Percentiles rank a stretch among this genome's conserved stretches.
These are phyloP conservation scores for Nyctalus aviator DNA, from an alignment of 2,797 vertebrate species.

Conservation along the genomic window DNA sequence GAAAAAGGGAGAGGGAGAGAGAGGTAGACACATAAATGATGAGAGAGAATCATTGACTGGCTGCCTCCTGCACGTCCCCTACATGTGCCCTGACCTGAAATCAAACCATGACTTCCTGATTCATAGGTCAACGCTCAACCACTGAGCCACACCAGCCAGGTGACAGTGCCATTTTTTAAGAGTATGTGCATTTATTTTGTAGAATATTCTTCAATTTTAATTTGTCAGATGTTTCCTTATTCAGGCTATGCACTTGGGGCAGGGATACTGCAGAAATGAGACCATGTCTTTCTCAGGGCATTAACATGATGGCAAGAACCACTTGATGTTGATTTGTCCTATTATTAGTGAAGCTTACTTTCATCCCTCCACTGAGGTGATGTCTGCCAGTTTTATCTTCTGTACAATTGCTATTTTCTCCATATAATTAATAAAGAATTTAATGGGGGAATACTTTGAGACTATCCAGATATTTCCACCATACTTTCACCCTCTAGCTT, in stretches of 20 bases:
- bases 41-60: too few species aligned
- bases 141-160: too few species aligned
- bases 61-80: too few species aligned
- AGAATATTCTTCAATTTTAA: not conserved
- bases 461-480: not conserved
- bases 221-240: not conserved
- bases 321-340: not conserved
- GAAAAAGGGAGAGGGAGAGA: too few species aligned
- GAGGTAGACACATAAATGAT: too few species aligned
- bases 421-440: not conserved
- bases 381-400: not conserved
- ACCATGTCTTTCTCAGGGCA: not conserved
- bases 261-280: not conserved
- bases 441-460: not conserved
- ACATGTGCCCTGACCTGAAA: too few species aligned
- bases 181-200: not conserved
- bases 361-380: not conserved
- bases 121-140: too few species aligned
- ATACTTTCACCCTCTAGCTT: not conserved
- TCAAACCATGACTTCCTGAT: too few species aligned
- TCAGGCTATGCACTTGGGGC: too few species aligned
- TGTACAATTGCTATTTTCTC: not conserved
- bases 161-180: not conserved
- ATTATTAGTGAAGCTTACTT: not conserved
- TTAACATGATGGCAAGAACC: not conserved